Base-by-base conservation (phyloP, 2,888 invertebrate genomes). In the Aquatica leii region DNA sequence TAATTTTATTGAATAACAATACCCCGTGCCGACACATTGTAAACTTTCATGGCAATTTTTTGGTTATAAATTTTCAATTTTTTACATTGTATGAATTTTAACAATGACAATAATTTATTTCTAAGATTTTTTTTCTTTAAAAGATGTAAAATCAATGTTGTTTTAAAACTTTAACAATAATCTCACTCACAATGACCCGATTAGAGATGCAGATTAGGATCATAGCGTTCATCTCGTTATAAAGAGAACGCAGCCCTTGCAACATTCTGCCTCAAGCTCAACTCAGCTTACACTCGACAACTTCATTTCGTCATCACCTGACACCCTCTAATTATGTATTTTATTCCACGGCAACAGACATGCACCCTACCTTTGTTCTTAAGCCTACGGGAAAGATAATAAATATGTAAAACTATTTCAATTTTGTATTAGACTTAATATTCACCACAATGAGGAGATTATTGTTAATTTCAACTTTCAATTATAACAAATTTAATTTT, bases 241-340 rank as follows among this genome's bases (percentile, higher is more conserved):
- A 63, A 63, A 63, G 63, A 63, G 59, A 52, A 62, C 57, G 52
- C 50, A 63, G 59, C 59, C 63, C 59, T 51, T 63, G 58, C 59
- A 60, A 64, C 64, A 64, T 56, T 56, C 59, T 59, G 64, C 64
- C 64, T 35, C 24, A 17, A 64, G 64, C 63, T 55, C 54, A 59
- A 54, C 63, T 63, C 63, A 41, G 63, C 64, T 64, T 64, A 60
- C 59, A 56, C 59, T 65, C 62, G 43, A 59, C 54, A 58, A 62
- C 62, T 65, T 52, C 55, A 59, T 65, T 65, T 61, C 62, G 65
- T 65, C 65, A 76, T 77, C 77, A 78, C 79, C 79, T 78, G 79
- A 79, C 79, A 79, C 78, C 76, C 78, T 77, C 78, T 78, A 78
- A 79, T 79, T 79, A 79, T 77, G 78, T 76, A 78, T 79, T 79